Percentiles rank a stretch among this genome's conserved stretches.
phyloP scores from a whole-genome alignment of 2,888 invertebrate species.

The Cryptocephalus moraei region DNA sequence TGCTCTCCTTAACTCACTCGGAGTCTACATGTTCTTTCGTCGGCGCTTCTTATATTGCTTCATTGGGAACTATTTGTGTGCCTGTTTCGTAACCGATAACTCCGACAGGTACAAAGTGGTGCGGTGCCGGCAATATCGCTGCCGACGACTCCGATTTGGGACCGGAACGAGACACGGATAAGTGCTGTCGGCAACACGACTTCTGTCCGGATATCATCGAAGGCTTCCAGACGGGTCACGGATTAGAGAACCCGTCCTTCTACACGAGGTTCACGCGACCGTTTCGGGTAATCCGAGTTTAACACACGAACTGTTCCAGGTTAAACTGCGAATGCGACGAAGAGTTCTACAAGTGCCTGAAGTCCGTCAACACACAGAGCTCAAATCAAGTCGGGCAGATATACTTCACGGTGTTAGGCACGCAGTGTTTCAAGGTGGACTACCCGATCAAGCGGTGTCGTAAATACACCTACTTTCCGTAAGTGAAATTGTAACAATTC shows the following conservation, averaged over 20 bases:
- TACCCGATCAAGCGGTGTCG: constrained; percentile 45
- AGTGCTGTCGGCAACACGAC: constrained; percentile 66
- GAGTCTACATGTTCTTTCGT: no score
- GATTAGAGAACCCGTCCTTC: constrained; percentile 29
- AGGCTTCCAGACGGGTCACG: constrained; percentile 26
- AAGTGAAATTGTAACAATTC: no score
- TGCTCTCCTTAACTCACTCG: no score
- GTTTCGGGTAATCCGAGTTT: neutral
- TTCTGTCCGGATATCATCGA: constrained; percentile 52
- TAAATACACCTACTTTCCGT: constrained; percentile 33
- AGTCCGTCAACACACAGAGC: constrained; percentile 28
- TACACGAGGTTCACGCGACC: constrained; percentile 24
- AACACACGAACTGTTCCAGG: constrained; percentile 26
- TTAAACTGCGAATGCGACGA: constrained; percentile 46
- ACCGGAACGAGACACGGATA: constrained; percentile 48
- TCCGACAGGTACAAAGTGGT: constrained; percentile 65
- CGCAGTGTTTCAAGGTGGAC: constrained; percentile 50
- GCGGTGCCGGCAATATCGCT: constrained; percentile 61
- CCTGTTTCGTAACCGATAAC: neutral
- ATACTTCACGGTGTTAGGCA: constrained; percentile 47
- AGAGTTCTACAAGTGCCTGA: constrained; percentile 43
- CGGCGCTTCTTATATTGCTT: no score
- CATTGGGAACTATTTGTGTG: no score
- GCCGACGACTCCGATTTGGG: constrained; percentile 56
- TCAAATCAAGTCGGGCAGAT: constrained; percentile 41